Base-by-base conservation (phyloP, 1,140 invertebrate species). In the Eulimnadia texana region DNA sequence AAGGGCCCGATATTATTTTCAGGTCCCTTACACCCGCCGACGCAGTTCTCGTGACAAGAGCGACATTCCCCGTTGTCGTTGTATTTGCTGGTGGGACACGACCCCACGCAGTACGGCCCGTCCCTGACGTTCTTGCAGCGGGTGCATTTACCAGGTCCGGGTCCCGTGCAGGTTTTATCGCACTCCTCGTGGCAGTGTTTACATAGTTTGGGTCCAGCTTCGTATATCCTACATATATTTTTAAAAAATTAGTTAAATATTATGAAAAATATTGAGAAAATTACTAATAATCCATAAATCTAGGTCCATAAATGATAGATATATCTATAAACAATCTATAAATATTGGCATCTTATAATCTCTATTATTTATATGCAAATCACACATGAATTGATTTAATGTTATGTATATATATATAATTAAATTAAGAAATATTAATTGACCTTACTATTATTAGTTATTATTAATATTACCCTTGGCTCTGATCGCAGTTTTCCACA, bases 121-220 rank as follows among this genome's bases (percentile, higher is more conserved):
- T 96, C 89, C 1, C 80, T 78, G 3, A 92, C 87, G 70, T 95
- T 78, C 67, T 84, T 88, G 71, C 95, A 98, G 42, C 77, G 77
- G 1, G 80, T 81, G 71, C 95, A 98, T 63, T 93, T 82, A 13
- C 84, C 85, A 2, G 88, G 79, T 23, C 84, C 88, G 0, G 90
- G 86, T 10, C 93, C 94, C 1, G 73, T 76, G 70, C 95, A 98
- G 1, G 83, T 83, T 20, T 79, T 80, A 3, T 82, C 78, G 71
- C 95, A 98, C 71, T 98, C 87, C 49, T 81, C 77, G 72, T 98
- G 85, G 69, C 95, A 98, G 19, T 81, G 77, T 66, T 84, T 83
- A 73, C 94, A 98, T 2, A 82, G 79, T 56, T 84, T 84, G 22
- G 80, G 69, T 23, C 81, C 82, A 33, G 84, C 82, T 73, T 88